Evolutionary conservation across 2,797 vertebrate species (phyloP).

Genomic region (Typhlichthys eigenmanni): DNA sequence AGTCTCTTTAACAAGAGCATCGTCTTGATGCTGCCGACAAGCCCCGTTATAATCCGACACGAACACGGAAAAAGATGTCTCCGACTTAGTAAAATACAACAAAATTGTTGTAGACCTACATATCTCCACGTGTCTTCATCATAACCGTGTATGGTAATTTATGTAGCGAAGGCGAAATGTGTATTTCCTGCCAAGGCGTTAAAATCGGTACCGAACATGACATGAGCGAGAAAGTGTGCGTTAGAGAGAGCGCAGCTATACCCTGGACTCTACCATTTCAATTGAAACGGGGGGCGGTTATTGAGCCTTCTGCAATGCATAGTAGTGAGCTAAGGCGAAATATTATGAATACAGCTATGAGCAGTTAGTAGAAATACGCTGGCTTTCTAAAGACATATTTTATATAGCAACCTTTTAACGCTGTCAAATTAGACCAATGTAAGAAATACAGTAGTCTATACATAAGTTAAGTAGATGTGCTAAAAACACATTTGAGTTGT

Average conservation of each 20-base stretch:
- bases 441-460: too few species aligned
- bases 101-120: too few species aligned
- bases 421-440: too few species aligned
- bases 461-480: too few species aligned
- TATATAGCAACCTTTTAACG: too few species aligned
- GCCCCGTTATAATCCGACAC: slow-evolving; percentile 19
- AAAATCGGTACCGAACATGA: slow-evolving; percentile 6
- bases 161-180: slow-evolving; percentile 5
- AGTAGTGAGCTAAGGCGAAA: too few species aligned
- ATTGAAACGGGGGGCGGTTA: slow-evolving; percentile 18
- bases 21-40: slow-evolving; percentile 8
- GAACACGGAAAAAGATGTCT: slow-evolving; percentile 26
- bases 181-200: slow-evolving; percentile 1
- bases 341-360: too few species aligned
- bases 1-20: slow-evolving; percentile 29
- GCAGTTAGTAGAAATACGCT: too few species aligned
- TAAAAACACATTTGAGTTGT: too few species aligned
- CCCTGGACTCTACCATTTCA: slow-evolving; percentile 56
- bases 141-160: slow-evolving; percentile 5
- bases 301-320: too few species aligned
- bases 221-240: slow-evolving; percentile 24
- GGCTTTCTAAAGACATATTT: too few species aligned
- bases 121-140: not conserved
- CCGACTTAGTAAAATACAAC: not conserved
- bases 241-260: slow-evolving; percentile 7